Base-by-base conservation (phyloP, 2,888 invertebrate species). In the Patella pellucida region DNA sequence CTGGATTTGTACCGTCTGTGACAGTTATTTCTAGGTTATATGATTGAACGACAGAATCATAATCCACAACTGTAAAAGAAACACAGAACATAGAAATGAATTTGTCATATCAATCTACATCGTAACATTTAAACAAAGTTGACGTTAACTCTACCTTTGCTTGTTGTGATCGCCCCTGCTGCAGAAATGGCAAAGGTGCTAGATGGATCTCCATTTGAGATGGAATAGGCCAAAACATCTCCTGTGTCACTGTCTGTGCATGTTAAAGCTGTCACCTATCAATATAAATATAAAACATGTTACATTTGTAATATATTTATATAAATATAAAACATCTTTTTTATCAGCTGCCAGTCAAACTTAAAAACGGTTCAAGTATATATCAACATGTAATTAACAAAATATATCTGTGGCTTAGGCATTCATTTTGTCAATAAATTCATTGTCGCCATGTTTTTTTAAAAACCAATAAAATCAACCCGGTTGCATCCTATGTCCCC, bases 241-340 rank as follows among this genome's bases (percentile, higher is more conserved):
- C 80, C 75, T 0, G 82, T 74, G 74, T 84, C 85, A 2, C 19
- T 69, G 72, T 87, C 85, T 19, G 70, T 73, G 76, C 86, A 88
- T 12, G 76, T 68, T 16, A 86, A 50, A 15, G 68, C 76, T 11
- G 77, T 76, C 41, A 86, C 73, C 85, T 85, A 73, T 14, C 51
- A 72, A 1, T 31, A 62, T 11, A 23, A 62, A 11, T 12, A 62
- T 41, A 41, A 41, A 0, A 41, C 41, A 5, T 31, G 31, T 31
- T 31, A 31, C 4, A 41, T 41, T 41, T 41, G 41, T 41, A 9
- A 41, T 7, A 1, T 41, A 41, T 41, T 41, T 7, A 41, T 41
- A 41, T 41, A 31, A 41, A 41, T 9, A 41, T 9, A 41, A 31
- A 31, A 5, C 31, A 31, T 31, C 31, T 31, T 7, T 31, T 4